These are phyloP conservation scores for Antitype chi DNA, from an alignment of 2,888 invertebrate species.

Conservation along the genomic window DNA sequence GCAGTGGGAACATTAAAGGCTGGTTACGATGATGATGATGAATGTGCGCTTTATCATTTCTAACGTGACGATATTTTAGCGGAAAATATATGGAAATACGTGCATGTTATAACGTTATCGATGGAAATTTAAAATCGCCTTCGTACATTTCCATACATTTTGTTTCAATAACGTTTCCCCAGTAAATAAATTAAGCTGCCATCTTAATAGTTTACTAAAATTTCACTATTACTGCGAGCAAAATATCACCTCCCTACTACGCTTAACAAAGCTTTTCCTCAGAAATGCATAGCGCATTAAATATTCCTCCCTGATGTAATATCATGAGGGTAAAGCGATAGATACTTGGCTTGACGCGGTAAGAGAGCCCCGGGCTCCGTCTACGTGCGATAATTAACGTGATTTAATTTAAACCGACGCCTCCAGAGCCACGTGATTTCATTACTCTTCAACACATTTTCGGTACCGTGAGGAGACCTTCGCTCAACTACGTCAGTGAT, in stretches of 20 bases:
- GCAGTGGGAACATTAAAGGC: too few relatives aligned
- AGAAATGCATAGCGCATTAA: conserved; percentile 51
- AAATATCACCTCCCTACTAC: neutral
- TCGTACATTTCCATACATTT: neutral
- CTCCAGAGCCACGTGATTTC: conserved; percentile 84
- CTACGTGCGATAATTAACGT: conserved; percentile 81
- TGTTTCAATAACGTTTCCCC: neutral
- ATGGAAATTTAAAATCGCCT: neutral
- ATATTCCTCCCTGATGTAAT: conserved; percentile 41
- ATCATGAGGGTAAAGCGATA: conserved; percentile 47
- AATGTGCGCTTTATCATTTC: neutral
- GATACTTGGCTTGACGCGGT: conserved; percentile 41
- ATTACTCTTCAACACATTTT: conserved; percentile 84
- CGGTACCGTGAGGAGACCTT: conserved; percentile 59
- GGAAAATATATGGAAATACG: neutral
- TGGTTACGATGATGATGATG: too few relatives aligned
- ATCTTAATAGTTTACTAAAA: neutral
- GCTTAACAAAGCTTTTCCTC: neutral
- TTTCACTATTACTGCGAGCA: neutral
- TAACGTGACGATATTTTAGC: neutral
- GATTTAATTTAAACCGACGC: conserved; percentile 84
- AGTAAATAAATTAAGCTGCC: neutral
- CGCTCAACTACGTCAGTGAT: conserved; percentile 22
- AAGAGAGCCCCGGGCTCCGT: conserved; percentile 65
- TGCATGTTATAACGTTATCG: neutral